These are phyloP conservation scores for Cuculus canorus DNA, from an alignment of 2,797 vertebrate species.

Conservation along the genomic window DNA sequence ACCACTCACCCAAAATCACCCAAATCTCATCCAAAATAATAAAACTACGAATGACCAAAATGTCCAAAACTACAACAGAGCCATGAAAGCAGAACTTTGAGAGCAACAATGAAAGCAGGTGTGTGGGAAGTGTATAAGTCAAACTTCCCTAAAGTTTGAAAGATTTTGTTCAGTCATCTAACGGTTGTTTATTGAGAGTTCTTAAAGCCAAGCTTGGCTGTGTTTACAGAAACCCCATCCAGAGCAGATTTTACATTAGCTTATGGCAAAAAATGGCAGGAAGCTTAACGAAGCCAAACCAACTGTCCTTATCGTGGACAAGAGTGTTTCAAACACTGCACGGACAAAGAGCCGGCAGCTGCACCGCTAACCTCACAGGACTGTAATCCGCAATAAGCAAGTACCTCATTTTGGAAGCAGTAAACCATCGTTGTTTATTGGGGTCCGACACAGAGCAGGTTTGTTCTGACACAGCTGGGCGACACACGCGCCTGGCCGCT, in stretches of 20 bases:
- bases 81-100: conserved; percentile 56
- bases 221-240: conserved; percentile 75
- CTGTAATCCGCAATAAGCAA: neutral
- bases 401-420: neutral
- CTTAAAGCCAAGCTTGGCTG: conserved; percentile 76
- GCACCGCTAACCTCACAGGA: neutral
- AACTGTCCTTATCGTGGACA: conserved; percentile 55
- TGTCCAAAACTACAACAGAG: conserved; percentile 49
- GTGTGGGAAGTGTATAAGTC: conserved; percentile 71
- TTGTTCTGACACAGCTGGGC: neutral
- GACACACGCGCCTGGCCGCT: neutral
- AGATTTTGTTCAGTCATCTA: conserved; percentile 62
- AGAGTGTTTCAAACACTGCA: conserved; percentile 59
- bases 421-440: neutral
- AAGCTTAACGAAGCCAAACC: conserved; percentile 70
- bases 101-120: conserved; percentile 53
- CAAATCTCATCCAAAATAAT: conserved; percentile 50
- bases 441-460: neutral
- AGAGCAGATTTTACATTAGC: conserved; percentile 6
- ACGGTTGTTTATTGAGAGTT: conserved; percentile 70
- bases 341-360: neutral
- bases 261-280: conserved; percentile 58
- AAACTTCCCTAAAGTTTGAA: conserved; percentile 71
- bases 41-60: conserved; percentile 64
- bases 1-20: too few species aligned